Base-by-base conservation (phyloP, 2,888 invertebrate genomes). In the Pollenia amentaria region DNA sequence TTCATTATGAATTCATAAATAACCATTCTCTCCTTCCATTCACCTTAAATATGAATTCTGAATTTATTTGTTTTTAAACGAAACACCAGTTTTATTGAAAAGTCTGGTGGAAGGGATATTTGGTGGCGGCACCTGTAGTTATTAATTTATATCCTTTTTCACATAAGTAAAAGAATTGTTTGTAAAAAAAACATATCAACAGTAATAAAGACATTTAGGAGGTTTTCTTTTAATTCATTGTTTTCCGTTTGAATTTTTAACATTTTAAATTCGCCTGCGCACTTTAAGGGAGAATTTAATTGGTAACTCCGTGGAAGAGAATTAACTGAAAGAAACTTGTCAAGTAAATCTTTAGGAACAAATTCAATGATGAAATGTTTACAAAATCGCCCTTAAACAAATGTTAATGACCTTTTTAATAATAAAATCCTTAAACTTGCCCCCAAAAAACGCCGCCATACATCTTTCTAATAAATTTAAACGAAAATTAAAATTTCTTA, bases 1-100 rank as follows among this genome's bases (percentile, higher is more conserved):
- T 64, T 65, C 40, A 80, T 73, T 80, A 55, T 40, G 42, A 81
- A 81, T 40, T 73, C 73, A 73, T 81, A 65, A 81, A 73, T 65
- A 65, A 73, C 10, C 53, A 48, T 53, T 62, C 29, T 57, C 21
- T 51, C 14, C 48, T 40, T 62, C 9, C 51, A 16, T 69, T 78
- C 42, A 42, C 11, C 51, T 69, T 42, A 8, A 69, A 42, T 48
- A 60, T 79, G 48, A 69, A 51, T 60, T 12, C 0, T 21, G 3
- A 16, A 69, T 78, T 69, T 60, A 69, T 64, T 9, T 7, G 16
- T 40, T 73, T 53, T 12, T 12, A 48, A 79, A 62, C 1, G 21
- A 69, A 60, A 53, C 69, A 48, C 21, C 38, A 38, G 16, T 46
- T 42, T 48, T 38, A 11, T 44, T 44, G 40, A 11, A 40, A 46